phyloP scores from a whole-genome alignment of 2,888 invertebrate species.

The Aphodius sticticus region DNA sequence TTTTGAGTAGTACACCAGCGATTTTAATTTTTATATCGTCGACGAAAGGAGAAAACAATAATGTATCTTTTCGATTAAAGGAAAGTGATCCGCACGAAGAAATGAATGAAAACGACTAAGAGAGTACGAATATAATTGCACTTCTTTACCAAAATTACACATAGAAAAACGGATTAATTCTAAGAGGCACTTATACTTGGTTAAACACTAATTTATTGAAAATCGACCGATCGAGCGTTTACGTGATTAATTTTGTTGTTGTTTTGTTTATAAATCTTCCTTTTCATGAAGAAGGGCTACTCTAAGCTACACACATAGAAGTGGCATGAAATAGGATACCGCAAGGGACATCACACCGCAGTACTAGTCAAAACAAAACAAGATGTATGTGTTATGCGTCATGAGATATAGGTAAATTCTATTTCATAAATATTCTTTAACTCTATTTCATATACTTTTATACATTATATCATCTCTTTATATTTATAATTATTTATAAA shows the following conservation, averaged over 20 bases:
- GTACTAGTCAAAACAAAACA: constrained; percentile 43
- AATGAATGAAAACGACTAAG: constrained; percentile 23
- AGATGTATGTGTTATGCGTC: constrained; percentile 30
- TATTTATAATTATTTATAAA: constrained; percentile 60
- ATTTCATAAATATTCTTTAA: constrained; percentile 56
- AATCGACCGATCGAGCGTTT: constrained; percentile 12
- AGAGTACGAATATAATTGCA: constrained; percentile 33
- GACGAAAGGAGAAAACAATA: background rate
- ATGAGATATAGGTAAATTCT: constrained; percentile 45
- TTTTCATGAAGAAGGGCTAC: constrained; percentile 28
- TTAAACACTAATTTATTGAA: constrained; percentile 20
- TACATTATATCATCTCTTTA: constrained; percentile 59
- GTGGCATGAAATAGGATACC: background rate
- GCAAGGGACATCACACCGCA: background rate
- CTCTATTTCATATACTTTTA: constrained; percentile 61
- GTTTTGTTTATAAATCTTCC: constrained; percentile 19
- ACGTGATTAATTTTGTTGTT: background rate
- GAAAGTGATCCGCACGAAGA: constrained; percentile 22
- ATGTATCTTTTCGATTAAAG: background rate
- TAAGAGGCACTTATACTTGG: constrained; percentile 34
- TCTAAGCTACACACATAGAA: constrained; percentile 12
- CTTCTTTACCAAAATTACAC: constrained; percentile 32
- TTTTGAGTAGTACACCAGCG: constrained; percentile 30
- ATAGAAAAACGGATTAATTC: constrained; percentile 29
- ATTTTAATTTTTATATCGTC: background rate